Evolutionary conservation across 2,888 invertebrate genomes (phyloP), one percentile per base, ranked within the genome.

Genomic region (Epirrita christyi): DNA sequence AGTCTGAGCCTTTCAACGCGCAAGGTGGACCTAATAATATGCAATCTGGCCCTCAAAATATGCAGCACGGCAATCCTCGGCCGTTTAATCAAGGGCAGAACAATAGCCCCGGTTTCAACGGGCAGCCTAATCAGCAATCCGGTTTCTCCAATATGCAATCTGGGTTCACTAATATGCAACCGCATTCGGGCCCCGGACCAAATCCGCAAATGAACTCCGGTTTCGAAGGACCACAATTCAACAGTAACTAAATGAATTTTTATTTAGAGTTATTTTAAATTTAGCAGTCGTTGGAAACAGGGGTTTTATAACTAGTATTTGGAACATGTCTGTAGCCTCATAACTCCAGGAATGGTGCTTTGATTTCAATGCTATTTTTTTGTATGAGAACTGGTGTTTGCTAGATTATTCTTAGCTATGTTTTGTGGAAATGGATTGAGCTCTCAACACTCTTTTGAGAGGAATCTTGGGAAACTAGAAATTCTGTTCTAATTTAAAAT

Each of bases 91-190:
- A 42, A 42, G 42, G 42, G 14, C 42, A 9, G 21, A 41, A 42
- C 14, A 42, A 21, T 42, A n/a, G n/a, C 21, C 27, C 27, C 6
- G 15, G 15, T 32, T 21, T 9, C 32, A 34, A 42, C 9, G 15
- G 14, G 6, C 49, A 11, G 11, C n/a, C 27, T 10, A 47, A 36
- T 21, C 54, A 47, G 11, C 48, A 28, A 38, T 27, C 37, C 6
- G 27, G 28, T 9, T 34, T 29, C 37, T 9, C 36, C 7, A 55
- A 55, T 48, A 43, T 48, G 28, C 54, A 47, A 36, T 10, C 46
- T 27, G 41, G 14, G 13, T 46, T 8, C 21, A 0, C 15, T 13
- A 52, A 38, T 38, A 52, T 42, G 15, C 52, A 44, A 1, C 4
- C 28, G 8, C 6, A 9, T 13, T n/a, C 27, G 8, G 40, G 10